Conservation (phyloP, 2,113 vertebrate species). For the Prolemur simus region DNA sequence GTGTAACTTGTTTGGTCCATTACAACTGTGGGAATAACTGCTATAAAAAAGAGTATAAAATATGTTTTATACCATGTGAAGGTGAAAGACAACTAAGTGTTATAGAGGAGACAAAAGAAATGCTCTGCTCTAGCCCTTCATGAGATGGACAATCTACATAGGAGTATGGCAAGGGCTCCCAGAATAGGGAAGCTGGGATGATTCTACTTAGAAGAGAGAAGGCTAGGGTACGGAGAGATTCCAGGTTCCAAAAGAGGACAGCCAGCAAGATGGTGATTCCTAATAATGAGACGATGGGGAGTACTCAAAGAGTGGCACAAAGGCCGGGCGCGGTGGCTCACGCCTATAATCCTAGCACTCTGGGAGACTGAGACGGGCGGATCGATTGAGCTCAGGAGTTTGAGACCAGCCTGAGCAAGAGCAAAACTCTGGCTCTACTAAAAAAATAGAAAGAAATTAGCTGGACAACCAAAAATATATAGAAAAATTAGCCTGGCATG, state of each 20-base stretch:
- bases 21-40: slow-evolving; percentile 18
- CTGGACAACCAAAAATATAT: too few relatives aligned
- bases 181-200: background rate
- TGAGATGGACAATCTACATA: background rate
- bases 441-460: too few relatives aligned
- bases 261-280: background rate
- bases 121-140: background rate
- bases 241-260: background rate
- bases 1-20: background rate
- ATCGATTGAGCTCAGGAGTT: too few relatives aligned
- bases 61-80: background rate
- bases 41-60: background rate
- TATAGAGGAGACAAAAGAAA: background rate
- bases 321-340: too few relatives aligned
- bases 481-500: too few relatives aligned
- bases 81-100: background rate
- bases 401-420: too few relatives aligned
- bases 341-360: too few relatives aligned
- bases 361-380: too few relatives aligned
- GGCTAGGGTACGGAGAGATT: background rate
- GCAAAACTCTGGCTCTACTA: too few relatives aligned
- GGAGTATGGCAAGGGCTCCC: background rate
- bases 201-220: background rate
- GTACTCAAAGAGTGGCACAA: background rate
- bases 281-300: background rate